These are phyloP conservation scores for Siniperca undulata DNA, from an alignment of 2,797 vertebrate species.

Conservation along the genomic window DNA sequence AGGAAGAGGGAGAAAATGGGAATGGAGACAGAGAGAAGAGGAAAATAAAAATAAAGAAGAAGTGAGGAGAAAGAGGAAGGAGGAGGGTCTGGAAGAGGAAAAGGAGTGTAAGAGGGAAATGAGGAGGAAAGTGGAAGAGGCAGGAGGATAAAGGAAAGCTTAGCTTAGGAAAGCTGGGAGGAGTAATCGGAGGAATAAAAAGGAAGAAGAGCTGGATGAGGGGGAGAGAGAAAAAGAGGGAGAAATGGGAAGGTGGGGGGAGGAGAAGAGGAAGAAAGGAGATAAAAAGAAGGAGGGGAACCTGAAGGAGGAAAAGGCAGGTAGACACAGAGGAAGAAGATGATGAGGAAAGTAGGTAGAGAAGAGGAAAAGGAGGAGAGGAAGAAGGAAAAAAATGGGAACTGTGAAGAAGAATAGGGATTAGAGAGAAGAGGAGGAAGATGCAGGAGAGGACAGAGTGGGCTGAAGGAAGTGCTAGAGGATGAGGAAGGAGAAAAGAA, in stretches of 20 bases:
- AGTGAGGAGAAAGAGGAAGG: neutral
- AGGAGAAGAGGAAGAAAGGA: neutral
- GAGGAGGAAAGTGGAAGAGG: slow-evolving; percentile 61
- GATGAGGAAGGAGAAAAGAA: slow-evolving; percentile 9
- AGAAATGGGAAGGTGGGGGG: neutral
- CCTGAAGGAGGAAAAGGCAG: neutral
- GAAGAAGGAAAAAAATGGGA: neutral
- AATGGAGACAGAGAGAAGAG: slow-evolving; percentile 78
- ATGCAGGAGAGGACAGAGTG: neutral
- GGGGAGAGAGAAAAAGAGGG: neutral
- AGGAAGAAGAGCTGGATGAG: too few species aligned
- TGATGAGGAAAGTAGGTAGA: neutral
- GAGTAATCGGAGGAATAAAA: neutral
- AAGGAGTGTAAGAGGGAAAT: neutral
- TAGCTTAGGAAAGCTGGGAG: neutral
- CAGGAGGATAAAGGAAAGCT: neutral
- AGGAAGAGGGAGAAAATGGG: neutral
- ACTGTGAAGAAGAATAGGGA: neutral
- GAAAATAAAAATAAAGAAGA: neutral
- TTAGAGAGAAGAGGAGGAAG: slow-evolving; percentile 14
- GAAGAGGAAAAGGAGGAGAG: too few species aligned
- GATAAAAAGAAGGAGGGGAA: neutral
- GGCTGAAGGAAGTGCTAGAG: neutral
- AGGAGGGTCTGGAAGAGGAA: neutral
- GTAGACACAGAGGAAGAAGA: neutral